Evolutionary conservation across 1,140 invertebrate genomes (phyloP), one percentile per base, ranked within the genome.

Genomic region (Hylaeus volcanicus): DNA sequence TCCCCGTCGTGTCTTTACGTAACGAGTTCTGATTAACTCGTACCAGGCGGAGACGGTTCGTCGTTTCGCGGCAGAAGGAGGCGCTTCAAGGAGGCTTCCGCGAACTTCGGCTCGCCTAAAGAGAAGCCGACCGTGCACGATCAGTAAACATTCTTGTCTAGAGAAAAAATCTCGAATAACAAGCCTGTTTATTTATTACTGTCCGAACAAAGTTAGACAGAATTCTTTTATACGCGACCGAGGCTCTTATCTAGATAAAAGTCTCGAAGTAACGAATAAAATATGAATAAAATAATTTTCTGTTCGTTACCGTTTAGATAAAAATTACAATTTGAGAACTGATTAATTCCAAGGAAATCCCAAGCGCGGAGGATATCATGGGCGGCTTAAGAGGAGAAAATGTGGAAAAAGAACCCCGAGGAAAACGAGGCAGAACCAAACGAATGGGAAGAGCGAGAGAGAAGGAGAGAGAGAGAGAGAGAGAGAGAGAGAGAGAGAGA

Each of bases 21-120:
- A 86, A 86, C 85, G 72, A 86, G 85, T 69, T 79, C 80, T 74
- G 85, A 86, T 86, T 86, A 86, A 75, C 68, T 75, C 84, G 85
- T 86, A 86, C 85, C 85, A 86, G 84, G 80, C 85, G 76, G 85
- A 86, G 85, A 86, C 84, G 75, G 84, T 63, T 58, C 72, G 76
- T 58, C 81, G 63, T 83, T 51, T 69, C 79, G 74, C 66, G 41
- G 53, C 61, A 48, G 43, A 76, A 81, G 73, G 61, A 81, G 73
- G 4, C 5, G 43, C 8, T 26, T 45, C 58, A 56, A 63, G n/a
- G 64, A 56, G 53, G 37, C 45, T 60, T 64, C 70, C 14, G 77
- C 58, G 37, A 64, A 73, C 58, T 15, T 11, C 14, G 5, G 4
- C 11, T 26, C 51, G 51, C 48, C 48, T 8, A 9, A 9, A 51